Conservation (phyloP, 92 coral and sea anemone species). For the Montipora capitata region DNA sequence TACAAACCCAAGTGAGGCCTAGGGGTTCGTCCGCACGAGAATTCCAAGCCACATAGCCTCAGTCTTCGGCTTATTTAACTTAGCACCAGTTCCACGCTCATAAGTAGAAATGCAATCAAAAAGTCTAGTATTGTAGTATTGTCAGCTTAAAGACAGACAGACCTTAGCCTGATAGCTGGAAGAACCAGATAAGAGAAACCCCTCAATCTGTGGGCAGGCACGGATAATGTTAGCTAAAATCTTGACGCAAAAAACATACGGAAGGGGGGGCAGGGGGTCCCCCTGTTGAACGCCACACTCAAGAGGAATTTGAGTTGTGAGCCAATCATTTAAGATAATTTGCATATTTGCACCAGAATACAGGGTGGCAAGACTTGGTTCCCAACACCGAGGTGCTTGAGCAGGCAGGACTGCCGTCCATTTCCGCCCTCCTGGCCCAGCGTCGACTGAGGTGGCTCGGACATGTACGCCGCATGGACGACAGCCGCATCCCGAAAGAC, state of each 20-base stretch:
- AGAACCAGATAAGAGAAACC: constrained; percentile 32
- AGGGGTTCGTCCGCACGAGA: constrained; percentile 5
- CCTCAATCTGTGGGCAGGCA: neutral
- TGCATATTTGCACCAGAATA: too few relatives aligned
- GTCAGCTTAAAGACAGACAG: constrained; percentile 38
- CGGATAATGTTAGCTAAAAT: neutral
- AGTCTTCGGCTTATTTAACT: too few relatives aligned
- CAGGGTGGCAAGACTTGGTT: too few relatives aligned
- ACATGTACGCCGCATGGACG: too few relatives aligned
- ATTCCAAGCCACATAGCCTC: too few relatives aligned
- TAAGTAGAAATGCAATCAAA: neutral
- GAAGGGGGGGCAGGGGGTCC: constrained; percentile 19
- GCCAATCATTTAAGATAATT: neutral
- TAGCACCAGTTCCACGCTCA: too few relatives aligned
- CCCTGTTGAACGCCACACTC: constrained; percentile 17
- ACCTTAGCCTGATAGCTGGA: neutral
- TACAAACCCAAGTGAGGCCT: constrained; percentile 37
- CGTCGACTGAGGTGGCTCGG: too few relatives aligned
- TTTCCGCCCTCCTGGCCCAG: too few relatives aligned
- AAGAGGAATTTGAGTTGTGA: neutral
- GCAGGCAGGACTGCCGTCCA: neutral
- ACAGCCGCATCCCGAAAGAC: too few relatives aligned
- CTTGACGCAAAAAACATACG: constrained; percentile 2
- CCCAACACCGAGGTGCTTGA: too few relatives aligned
- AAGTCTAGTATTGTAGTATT: constrained; percentile 6